Percentiles rank a stretch among this genome's conserved stretches.
Evolutionary conservation across 2,888 invertebrate species (phyloP).

Genomic region (Eupsilia transversa): DNA sequence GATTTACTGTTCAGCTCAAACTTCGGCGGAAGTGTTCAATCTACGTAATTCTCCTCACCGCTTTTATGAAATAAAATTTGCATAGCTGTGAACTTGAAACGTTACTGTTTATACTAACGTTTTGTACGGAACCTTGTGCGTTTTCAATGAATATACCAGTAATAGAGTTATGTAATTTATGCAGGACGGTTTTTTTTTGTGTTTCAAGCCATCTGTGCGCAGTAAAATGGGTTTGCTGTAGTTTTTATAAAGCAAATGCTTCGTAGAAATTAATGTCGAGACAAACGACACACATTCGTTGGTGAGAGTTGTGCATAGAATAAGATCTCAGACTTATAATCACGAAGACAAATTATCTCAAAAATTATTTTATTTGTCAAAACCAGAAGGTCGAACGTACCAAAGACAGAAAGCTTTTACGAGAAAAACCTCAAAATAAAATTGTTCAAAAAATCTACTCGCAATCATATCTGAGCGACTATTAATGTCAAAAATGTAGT

Average conservation of each 20-base stretch:
- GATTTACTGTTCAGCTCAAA: conserved; percentile 59
- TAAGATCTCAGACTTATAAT: neutral
- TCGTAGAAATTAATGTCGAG: neutral
- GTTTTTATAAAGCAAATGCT: neutral
- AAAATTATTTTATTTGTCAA: neutral
- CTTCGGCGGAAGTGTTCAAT: conserved; percentile 69
- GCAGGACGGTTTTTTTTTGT: conserved; percentile 8
- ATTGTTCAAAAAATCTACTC: too few species aligned
- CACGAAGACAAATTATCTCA: neutral
- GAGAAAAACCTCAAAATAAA: too few species aligned
- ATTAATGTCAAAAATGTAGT: too few species aligned
- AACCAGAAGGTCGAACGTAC: neutral
- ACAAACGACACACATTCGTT: neutral
- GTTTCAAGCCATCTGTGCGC: conserved; percentile 16
- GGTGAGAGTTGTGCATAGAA: neutral
- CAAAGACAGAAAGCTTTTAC: neutral
- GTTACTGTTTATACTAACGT: conserved; percentile 37
- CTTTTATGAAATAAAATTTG: conserved; percentile 71
- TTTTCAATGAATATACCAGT: conserved; percentile 17
- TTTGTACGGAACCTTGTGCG: conserved; percentile 15
- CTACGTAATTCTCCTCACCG: conserved; percentile 70
- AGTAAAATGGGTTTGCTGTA: neutral
- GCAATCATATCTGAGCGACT: too few species aligned
- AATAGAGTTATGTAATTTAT: conserved; percentile 21
- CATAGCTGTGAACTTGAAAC: conserved; percentile 62